phyloP scores from a whole-genome alignment of 2,113 vertebrate genomes.

The Scortum barcoo region DNA sequence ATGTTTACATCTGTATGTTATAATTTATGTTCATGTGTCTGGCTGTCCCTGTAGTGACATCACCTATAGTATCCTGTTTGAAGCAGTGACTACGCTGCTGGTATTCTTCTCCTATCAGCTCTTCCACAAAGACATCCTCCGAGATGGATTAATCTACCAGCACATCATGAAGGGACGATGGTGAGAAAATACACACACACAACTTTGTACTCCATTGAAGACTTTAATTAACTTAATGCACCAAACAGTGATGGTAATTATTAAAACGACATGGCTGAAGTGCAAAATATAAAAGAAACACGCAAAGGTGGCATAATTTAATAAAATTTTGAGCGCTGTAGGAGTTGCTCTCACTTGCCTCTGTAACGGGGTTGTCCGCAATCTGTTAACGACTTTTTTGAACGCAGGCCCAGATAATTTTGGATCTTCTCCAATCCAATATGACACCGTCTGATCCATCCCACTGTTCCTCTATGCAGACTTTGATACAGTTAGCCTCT shows the following conservation, averaged over 20 bases:
- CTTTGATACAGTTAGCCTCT: slow-evolving; percentile 10
- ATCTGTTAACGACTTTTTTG: slow-evolving; percentile 33
- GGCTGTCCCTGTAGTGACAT: slow-evolving; percentile 87
- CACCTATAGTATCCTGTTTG: slow-evolving; percentile 96
- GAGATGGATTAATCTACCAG: slow-evolving; percentile 90
- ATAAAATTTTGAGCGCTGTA: neutral
- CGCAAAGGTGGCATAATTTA: neutral
- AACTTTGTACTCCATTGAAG: neutral
- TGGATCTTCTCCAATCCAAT: slow-evolving; percentile 17
- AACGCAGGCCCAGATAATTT: slow-evolving; percentile 26
- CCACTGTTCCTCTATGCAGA: slow-evolving; percentile 16
- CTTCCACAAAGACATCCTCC: slow-evolving; percentile 94
- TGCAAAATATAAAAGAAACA: neutral
- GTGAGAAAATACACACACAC: slow-evolving; percentile 80
- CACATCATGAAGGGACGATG: slow-evolving; percentile 93
- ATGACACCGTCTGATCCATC: slow-evolving; percentile 13
- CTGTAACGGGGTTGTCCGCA: slow-evolving; percentile 24
- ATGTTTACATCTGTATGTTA: neutral
- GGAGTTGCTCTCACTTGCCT: neutral
- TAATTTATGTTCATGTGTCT: neutral
- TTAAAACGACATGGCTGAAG: neutral
- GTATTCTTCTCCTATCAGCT: slow-evolving; percentile 96
- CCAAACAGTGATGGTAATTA: neutral
- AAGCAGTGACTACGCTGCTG: slow-evolving; percentile 93
- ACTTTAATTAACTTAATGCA: neutral